phyloP scores from a whole-genome alignment of 2,113 vertebrate genomes.

The Tor tambroides region DNA sequence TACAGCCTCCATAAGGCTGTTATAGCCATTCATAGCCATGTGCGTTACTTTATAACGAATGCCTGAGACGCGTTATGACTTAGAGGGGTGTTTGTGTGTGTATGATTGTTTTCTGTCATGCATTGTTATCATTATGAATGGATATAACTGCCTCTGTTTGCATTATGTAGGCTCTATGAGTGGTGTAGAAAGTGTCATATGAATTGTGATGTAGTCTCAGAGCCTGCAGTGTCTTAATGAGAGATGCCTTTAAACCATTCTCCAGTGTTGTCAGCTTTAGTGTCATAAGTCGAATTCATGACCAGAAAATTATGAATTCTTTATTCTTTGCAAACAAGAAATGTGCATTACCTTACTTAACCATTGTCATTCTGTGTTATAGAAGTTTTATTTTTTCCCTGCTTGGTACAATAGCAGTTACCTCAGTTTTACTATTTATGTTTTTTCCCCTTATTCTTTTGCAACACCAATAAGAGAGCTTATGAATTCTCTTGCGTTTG shows the following conservation, averaged over 20 bases:
- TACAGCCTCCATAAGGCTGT: constrained; percentile 21
- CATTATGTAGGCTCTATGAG: constrained; percentile 42
- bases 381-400: constrained; percentile 70
- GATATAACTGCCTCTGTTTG: constrained; percentile 37
- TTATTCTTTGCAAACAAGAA: constrained; percentile 25
- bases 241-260: constrained; percentile 62
- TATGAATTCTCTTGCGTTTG: constrained; percentile 75
- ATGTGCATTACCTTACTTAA: constrained; percentile 50
- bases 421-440: constrained; percentile 87
- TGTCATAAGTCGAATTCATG: constrained; percentile 31
- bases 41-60: constrained; percentile 36
- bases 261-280: constrained; percentile 44
- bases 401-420: constrained; percentile 85
- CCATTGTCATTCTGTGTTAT: constrained; percentile 58
- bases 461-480: constrained; percentile 77
- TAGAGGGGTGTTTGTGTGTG: constrained; percentile 2
- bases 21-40: constrained; percentile 32
- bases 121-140: constrained; percentile 22
- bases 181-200: constrained; percentile 35
- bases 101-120: background rate
- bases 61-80: constrained; percentile 3
- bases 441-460: constrained; percentile 58
- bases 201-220: constrained; percentile 48
- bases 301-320: background rate
- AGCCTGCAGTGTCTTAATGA: constrained; percentile 64